A percentile compares a stretch with the other conserved stretches of the same genome.
phyloP scores from a whole-genome alignment of 2,888 invertebrate genomes.

The Diaphora mendica region DNA sequence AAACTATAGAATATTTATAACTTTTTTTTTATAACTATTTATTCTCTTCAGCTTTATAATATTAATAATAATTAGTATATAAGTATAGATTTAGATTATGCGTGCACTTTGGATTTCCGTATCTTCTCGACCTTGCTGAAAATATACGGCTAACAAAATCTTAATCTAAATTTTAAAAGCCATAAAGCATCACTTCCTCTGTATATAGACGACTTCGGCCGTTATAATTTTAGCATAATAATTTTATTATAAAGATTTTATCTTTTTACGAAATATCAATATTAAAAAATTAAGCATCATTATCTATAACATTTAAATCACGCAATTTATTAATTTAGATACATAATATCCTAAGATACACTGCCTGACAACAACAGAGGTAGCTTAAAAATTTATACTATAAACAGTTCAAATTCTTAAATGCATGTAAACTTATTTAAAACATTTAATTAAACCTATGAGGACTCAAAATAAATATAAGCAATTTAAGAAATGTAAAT shows the following conservation, averaged over 20 bases:
- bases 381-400: not conserved
- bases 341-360: no score
- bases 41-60: no score
- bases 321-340: not conserved
- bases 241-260: not conserved
- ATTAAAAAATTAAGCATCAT: not conserved
- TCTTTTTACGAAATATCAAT: not conserved
- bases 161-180: conserved; percentile 7
- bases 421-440: conserved; percentile 19
- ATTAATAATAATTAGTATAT: no score
- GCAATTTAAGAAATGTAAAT: conserved; percentile 31
- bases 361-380: not conserved
- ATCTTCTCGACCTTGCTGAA: not conserved
- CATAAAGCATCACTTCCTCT: conserved; percentile 3
- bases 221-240: not conserved
- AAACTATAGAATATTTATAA: no score
- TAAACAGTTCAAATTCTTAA: not conserved
- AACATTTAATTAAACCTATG: conserved; percentile 23
- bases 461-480: conserved; percentile 10
- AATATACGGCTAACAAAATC: not conserved
- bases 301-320: not conserved
- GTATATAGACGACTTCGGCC: not conserved
- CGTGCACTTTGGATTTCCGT: not conserved
- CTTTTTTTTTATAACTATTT: no score
- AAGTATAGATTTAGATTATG: no score